Evolutionary conservation across 2,888 invertebrate genomes (phyloP), one percentile per base, ranked within the genome.

Genomic region (Cheilosia variabilis): DNA sequence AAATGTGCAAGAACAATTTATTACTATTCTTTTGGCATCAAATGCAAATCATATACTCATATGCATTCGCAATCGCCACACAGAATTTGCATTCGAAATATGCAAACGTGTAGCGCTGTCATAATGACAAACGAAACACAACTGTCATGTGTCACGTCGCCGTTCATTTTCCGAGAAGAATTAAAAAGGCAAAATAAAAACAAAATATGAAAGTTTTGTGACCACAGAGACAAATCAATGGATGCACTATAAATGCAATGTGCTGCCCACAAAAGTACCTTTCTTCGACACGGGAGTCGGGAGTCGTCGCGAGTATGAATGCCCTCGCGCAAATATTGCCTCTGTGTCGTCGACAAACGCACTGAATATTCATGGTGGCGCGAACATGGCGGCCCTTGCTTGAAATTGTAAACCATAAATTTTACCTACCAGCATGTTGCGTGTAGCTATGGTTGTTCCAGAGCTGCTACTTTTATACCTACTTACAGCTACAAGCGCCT

Each of bases 351-450:
- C 19, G 47, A 19, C 47, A 31, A 31, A 58, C 63, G 62, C 62
- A 57, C 78, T 82, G 82, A 83, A 83, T 83, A 73, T 83, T 83
- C 83, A 83, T 78, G 83, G 78, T 83, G 83, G 82, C 78, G 78
- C 82, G 63, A 77, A 68, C 75, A 58, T 83, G 72, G 77, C 72
- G 72, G 73, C 75, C 84, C 75, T 84, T 71, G 50, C 80, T 60
- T 71, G 79, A 50, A 68, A 83, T 68, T 68, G 58, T 57, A 73
- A 62, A 69, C 80, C 79, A 84, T 75, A 84, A 62, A 75, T 68
- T 62, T 17, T 52, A 53, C 57, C 19, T 50, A 57, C 60, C 63
- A 57, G 55, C 27, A 41, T 47, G 43, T 22, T 55, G 10, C 13
- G 19, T 45, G 31, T 45, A 50, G 53, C 17, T 58, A 45, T 60